Conservation (phyloP, 2,113 vertebrate genomes). For the Ceuthmochares aereus region DNA sequence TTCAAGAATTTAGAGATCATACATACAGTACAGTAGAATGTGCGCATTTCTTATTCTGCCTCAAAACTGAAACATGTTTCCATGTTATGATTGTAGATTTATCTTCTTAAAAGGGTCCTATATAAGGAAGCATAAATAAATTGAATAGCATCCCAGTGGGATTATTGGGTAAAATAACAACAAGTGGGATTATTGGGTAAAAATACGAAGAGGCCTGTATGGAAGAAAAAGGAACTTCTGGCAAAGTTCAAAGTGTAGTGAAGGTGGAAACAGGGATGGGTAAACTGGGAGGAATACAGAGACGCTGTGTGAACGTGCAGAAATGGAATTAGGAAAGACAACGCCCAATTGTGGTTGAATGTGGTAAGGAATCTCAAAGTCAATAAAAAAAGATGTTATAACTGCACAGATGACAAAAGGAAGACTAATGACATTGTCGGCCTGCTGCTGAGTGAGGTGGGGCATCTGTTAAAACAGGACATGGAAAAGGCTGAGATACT, state of each 20-base stretch:
- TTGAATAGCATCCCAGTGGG: neutral
- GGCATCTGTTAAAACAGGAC: neutral
- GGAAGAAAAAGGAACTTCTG: neutral
- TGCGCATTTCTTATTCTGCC: neutral
- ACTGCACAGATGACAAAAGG: neutral
- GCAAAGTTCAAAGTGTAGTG: neutral
- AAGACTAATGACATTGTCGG: neutral
- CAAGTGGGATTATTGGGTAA: neutral
- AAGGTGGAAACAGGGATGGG: neutral
- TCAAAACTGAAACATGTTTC: neutral
- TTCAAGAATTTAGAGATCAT: neutral
- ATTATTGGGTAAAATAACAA: neutral
- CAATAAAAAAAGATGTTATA: neutral
- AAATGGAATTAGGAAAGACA: neutral
- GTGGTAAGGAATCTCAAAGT: neutral
- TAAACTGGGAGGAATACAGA: neutral
- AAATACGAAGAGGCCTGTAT: neutral
- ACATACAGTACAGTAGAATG: neutral
- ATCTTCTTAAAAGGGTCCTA: neutral
- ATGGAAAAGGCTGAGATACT: neutral
- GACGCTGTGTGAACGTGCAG: neutral
- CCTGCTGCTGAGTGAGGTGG: neutral
- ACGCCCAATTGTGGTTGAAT: neutral
- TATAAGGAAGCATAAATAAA: neutral
- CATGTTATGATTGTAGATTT: neutral